These are phyloP conservation scores for Chironomus tepperi DNA, from an alignment of 1,140 invertebrate species.

Conservation along the genomic window DNA sequence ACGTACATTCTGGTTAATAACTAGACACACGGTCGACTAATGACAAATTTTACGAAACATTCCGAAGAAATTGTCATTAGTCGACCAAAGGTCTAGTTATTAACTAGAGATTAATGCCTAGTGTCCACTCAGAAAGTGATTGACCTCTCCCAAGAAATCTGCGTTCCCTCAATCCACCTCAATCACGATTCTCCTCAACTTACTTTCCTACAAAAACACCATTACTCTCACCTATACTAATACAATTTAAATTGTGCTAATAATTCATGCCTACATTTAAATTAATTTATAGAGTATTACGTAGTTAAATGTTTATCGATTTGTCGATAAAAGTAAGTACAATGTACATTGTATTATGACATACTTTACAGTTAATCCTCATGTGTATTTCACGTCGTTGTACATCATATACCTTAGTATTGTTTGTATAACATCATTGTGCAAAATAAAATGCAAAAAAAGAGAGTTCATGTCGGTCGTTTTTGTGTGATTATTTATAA, in stretches of 20 bases:
- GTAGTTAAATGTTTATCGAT: not conserved
- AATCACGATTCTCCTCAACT: too few species aligned
- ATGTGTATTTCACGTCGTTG: not conserved
- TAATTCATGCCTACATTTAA: not conserved
- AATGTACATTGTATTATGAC: constrained; percentile 7
- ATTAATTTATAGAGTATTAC: not conserved
- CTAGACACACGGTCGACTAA: too few species aligned
- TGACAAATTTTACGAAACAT: too few species aligned
- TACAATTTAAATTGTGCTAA: not conserved
- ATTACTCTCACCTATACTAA: not conserved
- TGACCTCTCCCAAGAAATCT: too few species aligned
- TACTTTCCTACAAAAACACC: not conserved
- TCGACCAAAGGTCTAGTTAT: too few species aligned
- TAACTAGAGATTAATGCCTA: too few species aligned
- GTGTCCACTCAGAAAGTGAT: too few species aligned
- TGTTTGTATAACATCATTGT: not conserved
- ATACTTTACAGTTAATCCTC: constrained; percentile 7
- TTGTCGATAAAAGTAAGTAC: not conserved
- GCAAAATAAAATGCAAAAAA: not conserved
- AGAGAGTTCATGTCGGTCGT: not conserved
- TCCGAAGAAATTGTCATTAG: too few species aligned
- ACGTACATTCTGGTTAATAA: too few species aligned
- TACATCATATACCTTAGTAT: not conserved
- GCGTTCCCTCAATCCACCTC: too few species aligned
- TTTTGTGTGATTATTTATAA: not conserved